Percentiles rank a stretch among this genome's conserved stretches.
Evolutionary conservation across 2,113 vertebrate species (phyloP).

Genomic region (Neogobius melanostomus): DNA sequence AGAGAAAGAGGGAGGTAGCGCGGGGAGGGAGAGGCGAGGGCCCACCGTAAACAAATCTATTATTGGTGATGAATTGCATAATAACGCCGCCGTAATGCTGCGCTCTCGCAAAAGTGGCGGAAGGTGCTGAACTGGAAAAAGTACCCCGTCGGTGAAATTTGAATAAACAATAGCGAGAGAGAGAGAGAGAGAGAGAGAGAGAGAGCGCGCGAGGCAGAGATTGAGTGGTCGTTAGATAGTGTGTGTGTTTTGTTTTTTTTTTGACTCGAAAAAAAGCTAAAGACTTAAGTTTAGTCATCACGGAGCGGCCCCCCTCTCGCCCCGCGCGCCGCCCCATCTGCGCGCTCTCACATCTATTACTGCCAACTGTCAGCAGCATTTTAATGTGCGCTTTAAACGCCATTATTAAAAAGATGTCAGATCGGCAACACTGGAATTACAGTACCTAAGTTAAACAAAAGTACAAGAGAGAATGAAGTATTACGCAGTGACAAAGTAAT

Average conservation of each 20-base stretch:
- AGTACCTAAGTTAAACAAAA: conserved; percentile 13
- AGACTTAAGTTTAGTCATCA: conserved; percentile 42
- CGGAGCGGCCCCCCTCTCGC: conserved; percentile 2
- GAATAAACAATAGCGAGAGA: conserved; percentile 76
- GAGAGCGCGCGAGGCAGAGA: conserved; percentile 56
- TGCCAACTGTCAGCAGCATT: conserved; percentile 22
- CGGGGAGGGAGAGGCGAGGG: conserved; percentile 62
- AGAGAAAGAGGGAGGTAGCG: conserved; percentile 64
- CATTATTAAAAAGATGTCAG: conserved; percentile 17
- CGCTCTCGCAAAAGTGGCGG: conserved; percentile 79
- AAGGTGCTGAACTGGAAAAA: conserved; percentile 84
- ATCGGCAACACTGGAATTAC: conserved; percentile 18
- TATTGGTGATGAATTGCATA: conserved; percentile 88
- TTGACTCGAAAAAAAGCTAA: conserved; percentile 61
- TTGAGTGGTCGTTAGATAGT: conserved; percentile 60
- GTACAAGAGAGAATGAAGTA: neutral
- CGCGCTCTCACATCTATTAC: conserved; percentile 29
- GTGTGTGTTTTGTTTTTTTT: conserved; percentile 40
- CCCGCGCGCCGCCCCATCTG: conserved; percentile 8
- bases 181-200: conserved; percentile 60
- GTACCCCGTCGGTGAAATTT: conserved; percentile 78
- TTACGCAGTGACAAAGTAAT: neutral
- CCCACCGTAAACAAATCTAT: conserved; percentile 84
- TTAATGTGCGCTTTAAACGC: conserved; percentile 23
- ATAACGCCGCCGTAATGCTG: conserved; percentile 84